These are phyloP conservation scores for Lordiphosa andalusiaca DNA, from an alignment of 2,888 invertebrate species.

Conservation along the genomic window DNA sequence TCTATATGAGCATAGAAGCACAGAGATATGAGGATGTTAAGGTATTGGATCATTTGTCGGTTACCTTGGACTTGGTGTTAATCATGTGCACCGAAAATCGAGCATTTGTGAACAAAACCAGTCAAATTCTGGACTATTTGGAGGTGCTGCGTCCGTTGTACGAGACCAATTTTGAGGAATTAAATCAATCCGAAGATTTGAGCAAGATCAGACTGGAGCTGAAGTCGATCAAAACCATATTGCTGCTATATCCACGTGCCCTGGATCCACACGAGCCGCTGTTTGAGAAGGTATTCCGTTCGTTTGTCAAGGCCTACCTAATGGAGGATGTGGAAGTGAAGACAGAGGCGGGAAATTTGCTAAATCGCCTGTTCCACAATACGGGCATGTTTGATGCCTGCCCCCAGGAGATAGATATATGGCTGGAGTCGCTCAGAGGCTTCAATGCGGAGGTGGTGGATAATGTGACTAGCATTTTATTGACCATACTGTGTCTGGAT, in stretches of 20 bases:
- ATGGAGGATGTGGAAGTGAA: conserved; percentile 74
- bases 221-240: conserved; percentile 79
- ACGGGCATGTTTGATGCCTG: conserved; percentile 84
- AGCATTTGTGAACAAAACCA: conserved; percentile 78
- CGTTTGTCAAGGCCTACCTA: conserved; percentile 82
- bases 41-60: conserved; percentile 78
- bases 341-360: conserved; percentile 82
- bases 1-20: conserved; percentile 64
- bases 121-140: conserved; percentile 77
- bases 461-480: conserved; percentile 66
- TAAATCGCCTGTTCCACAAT: conserved; percentile 83
- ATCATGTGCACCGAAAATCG: conserved; percentile 77
- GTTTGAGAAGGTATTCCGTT: conserved; percentile 82
- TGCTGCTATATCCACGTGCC: conserved; percentile 81
- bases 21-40: conserved; percentile 35
- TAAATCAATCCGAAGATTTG: conserved; percentile 16
- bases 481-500: conserved; percentile 58
- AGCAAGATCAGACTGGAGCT: conserved; percentile 72
- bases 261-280: conserved; percentile 82
- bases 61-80: conserved; percentile 77
- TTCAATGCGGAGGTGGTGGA: conserved; percentile 58
- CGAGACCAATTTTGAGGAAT: conserved; percentile 56
- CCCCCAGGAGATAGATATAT: conserved; percentile 84
- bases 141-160: conserved; percentile 78
- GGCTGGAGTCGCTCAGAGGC: conserved; percentile 82